Base-by-base conservation (phyloP, 2,888 invertebrate genomes). In the Lottia scabra region DNA sequence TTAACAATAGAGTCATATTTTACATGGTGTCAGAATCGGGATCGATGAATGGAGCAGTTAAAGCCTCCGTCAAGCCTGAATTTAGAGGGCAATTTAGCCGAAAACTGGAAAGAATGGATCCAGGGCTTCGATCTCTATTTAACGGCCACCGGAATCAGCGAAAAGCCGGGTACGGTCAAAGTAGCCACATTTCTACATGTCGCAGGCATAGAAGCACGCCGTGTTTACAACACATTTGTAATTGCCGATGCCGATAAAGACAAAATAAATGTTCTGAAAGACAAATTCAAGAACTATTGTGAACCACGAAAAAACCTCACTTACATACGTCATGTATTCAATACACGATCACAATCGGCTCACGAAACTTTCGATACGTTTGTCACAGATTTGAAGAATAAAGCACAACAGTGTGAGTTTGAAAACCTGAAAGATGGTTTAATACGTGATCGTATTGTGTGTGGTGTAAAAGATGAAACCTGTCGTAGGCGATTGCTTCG, bases 381-480 rank as follows among this genome's bases (percentile, higher is more conserved):
- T 44, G 68, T 68, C 13, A 44, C 68, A n/a, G 44, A 30, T 19
- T 45, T 65, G n/a, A 45, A 44, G n/a, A 48, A 56, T 19, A 45
- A 63, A 23, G 27, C 72, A 56, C 1, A 44, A 6, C 62, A 68
- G 27, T 72, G 72, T 43, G 65, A 68, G 8, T 72, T 64, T 56
- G 72, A 65, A 15, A 16, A 13, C 2, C 23, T 72, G 2, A 30
- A 27, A 19, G 72, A 72, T 23, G 30, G 43, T 15, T 23, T 72
- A 12, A 68, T 72, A 23, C 23, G 65, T 15, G 72, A 72, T 56
- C 2, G 68, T 43, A 38, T 72, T n/a, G 56, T 72, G 30, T 70
- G 73, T 70, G 73, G 72, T 26, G 63, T 72, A 63, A 13, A 15
- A 12, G 65, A 72, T 30, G n/a, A 46, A 13, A 64, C 12, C 8